phyloP scores from a whole-genome alignment of 53 echinoderm and acorn worm genomes.

The Antedon mediterranea region DNA sequence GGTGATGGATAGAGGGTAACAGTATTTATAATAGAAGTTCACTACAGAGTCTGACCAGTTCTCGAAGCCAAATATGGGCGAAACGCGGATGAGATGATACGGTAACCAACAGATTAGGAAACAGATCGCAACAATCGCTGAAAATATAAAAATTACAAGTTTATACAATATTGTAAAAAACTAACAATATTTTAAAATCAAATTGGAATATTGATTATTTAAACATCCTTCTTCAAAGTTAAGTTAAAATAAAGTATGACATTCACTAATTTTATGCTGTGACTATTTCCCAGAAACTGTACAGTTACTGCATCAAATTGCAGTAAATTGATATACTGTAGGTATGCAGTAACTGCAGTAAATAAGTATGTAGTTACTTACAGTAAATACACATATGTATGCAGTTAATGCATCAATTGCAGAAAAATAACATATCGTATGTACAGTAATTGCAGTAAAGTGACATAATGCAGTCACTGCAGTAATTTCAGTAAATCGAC shows the following conservation, averaged over 20 bases:
- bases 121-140: constrained; percentile 80
- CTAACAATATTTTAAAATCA: not conserved
- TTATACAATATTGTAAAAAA: not conserved
- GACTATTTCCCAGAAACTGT: too few species aligned
- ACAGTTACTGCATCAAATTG: too few species aligned
- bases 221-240: not conserved
- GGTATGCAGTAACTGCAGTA: too few species aligned
- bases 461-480: too few species aligned
- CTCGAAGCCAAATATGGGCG: constrained; percentile 41
- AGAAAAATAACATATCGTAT: too few species aligned
- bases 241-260: not conserved
- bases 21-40: constrained; percentile 47
- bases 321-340: too few species aligned
- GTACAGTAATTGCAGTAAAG: too few species aligned
- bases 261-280: too few species aligned
- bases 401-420: too few species aligned
- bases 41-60: constrained; percentile 38
- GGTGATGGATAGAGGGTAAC: constrained; percentile 73
- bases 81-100: constrained; percentile 81
- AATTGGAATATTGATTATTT: not conserved
- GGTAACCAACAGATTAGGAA: constrained; percentile 91
- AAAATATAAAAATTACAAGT: not conserved
- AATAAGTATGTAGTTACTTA: too few species aligned
- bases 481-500: too few species aligned
- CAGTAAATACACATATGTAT: too few species aligned